phyloP scores from a whole-genome alignment of 2,888 invertebrate genomes.

The Nephrotoma guestfalica region DNA sequence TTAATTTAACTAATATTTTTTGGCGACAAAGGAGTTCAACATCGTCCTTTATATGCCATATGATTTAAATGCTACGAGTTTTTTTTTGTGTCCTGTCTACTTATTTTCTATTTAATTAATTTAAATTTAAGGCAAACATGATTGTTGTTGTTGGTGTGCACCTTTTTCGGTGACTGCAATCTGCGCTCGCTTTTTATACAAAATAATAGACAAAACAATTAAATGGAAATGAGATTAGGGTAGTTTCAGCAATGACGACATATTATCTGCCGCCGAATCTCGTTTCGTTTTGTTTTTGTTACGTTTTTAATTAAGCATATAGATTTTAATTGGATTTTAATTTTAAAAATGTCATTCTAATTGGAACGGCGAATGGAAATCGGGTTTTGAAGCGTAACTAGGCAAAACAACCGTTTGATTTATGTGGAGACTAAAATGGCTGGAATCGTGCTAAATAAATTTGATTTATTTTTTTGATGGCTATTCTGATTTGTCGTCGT shows the following conservation, averaged over 20 bases:
- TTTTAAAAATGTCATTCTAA: not conserved
- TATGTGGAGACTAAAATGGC: not conserved
- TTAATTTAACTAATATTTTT: not conserved
- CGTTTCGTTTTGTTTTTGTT: not conserved
- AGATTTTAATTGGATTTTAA: not conserved
- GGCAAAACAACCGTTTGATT: not conserved
- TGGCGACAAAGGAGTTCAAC: not conserved
- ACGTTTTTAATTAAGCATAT: not conserved
- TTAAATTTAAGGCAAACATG: not conserved
- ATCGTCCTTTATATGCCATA: not conserved
- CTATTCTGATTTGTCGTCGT: too few species aligned
- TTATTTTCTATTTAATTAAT: not conserved
- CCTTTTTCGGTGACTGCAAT: not conserved
- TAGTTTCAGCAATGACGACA: not conserved
- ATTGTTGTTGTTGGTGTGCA: not conserved
- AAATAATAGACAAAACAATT: not conserved
- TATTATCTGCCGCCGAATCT: not conserved
- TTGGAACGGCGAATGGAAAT: not conserved
- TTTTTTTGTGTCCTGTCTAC: not conserved
- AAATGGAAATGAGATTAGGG: not conserved
- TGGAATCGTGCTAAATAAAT: too few species aligned
- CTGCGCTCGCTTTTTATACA: not conserved
- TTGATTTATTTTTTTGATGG: too few species aligned
- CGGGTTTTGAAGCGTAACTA: not conserved
- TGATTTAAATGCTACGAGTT: not conserved